phyloP scores from a whole-genome alignment of 2,797 vertebrate species.

The Silurus lanzhouensis region DNA sequence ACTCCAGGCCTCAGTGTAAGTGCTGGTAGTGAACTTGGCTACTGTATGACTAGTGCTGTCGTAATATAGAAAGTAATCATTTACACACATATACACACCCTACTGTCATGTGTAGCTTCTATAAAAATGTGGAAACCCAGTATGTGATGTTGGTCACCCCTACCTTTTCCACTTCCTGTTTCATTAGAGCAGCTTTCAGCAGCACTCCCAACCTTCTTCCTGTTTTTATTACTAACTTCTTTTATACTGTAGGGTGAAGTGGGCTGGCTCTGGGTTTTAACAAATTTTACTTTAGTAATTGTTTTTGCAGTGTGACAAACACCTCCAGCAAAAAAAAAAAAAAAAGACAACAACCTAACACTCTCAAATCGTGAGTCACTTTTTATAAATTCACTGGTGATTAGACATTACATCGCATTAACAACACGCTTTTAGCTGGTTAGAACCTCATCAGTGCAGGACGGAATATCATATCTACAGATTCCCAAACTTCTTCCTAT shows the following conservation, averaged over 20 bases:
- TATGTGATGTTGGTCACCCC: conserved; percentile 6
- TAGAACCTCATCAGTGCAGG: not conserved
- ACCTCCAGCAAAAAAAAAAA: not conserved
- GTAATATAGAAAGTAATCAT: conserved; percentile 10
- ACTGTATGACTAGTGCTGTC: conserved; percentile 23
- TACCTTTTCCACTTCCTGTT: not conserved
- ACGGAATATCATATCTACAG: not conserved
- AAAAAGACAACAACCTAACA: not conserved
- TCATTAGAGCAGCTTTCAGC: not conserved
- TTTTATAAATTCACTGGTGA: too few relatives aligned
- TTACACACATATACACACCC: not conserved
- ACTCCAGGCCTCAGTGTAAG: conserved; percentile 57
- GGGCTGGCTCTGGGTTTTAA: not conserved
- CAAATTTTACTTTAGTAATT: not conserved
- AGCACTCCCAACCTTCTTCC: conserved; percentile 7
- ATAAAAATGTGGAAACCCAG: not conserved
- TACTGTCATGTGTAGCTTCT: not conserved
- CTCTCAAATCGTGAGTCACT: not conserved
- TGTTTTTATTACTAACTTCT: conserved; percentile 7
- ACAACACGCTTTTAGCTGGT: too few relatives aligned
- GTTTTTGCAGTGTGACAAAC: not conserved
- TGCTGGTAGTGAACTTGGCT: conserved; percentile 18
- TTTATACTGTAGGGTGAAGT: not conserved
- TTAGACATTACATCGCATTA: too few relatives aligned
- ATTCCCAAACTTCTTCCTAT: too few relatives aligned